Conservation (phyloP, 92 coral and sea anemone species). For the Anthopleura xanthogrammica region DNA sequence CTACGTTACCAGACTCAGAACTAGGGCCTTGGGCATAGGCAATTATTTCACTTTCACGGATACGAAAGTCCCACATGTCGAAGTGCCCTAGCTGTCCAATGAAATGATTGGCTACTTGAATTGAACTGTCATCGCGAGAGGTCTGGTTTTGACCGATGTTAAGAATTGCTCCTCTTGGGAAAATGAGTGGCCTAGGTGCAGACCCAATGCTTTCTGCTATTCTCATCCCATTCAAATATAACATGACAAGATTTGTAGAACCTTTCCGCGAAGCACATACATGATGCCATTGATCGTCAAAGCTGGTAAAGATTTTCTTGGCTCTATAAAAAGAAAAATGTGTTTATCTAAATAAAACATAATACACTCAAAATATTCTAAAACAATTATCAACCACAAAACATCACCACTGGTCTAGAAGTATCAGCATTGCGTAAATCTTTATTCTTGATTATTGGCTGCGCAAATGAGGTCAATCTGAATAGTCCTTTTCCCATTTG, state of each 20-base stretch:
- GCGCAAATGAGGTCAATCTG: too few species aligned
- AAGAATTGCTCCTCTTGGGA: constrained; percentile 9
- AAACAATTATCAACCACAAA: too few species aligned
- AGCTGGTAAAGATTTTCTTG: neutral
- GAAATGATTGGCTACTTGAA: neutral
- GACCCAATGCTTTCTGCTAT: neutral
- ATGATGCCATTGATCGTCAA: constrained; percentile 54
- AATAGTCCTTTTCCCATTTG: too few species aligned
- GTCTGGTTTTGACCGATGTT: constrained; percentile 17
- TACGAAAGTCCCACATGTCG: constrained; percentile 45
- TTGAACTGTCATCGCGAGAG: constrained; percentile 1
- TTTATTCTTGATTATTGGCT: too few species aligned
- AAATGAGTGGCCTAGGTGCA: neutral
- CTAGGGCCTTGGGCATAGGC: constrained; percentile 21
- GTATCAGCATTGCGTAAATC: too few species aligned
- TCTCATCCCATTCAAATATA: constrained; percentile 8
- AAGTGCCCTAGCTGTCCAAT: constrained; percentile 38
- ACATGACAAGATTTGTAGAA: neutral
- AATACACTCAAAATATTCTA: too few species aligned
- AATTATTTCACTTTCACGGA: constrained; percentile 1
- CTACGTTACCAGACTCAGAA: constrained; percentile 41
- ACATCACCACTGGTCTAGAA: too few species aligned
- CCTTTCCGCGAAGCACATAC: constrained; percentile 38
- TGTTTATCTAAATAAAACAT: neutral
- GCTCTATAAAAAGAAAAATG: neutral